Evolutionary conservation across 2,888 invertebrate genomes (phyloP).

Genomic region (Zele albiditarsus): DNA sequence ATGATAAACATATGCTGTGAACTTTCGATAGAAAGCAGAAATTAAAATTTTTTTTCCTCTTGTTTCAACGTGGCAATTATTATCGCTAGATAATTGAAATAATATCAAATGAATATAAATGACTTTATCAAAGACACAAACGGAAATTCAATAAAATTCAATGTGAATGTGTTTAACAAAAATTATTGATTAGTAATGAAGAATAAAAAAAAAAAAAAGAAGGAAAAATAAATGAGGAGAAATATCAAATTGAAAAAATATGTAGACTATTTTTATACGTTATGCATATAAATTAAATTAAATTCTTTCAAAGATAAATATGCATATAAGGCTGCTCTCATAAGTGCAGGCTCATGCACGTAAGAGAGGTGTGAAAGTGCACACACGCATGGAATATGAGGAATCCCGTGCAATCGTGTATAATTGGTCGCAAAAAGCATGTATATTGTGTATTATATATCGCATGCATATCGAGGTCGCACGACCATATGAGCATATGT

Average conservation of each 20-base stretch:
- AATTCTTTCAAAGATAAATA: constrained; percentile 6
- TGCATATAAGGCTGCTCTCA: background rate
- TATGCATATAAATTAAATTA: background rate
- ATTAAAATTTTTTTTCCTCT: background rate
- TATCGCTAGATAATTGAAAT: constrained; percentile 8
- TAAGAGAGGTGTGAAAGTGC: constrained; percentile 55
- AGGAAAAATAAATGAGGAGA: background rate
- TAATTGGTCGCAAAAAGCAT: constrained; percentile 46
- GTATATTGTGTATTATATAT: constrained; percentile 41
- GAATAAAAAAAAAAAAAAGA: background rate
- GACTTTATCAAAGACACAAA: background rate
- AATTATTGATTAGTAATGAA: background rate
- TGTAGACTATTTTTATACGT: too few relatives aligned
- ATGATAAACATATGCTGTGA: constrained; percentile 14
- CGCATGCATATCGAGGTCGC: constrained; percentile 55
- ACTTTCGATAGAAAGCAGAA: constrained; percentile 26
- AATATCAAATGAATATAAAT: constrained; percentile 15
- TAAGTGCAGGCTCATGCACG: constrained; percentile 28
- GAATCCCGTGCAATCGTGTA: constrained; percentile 47
- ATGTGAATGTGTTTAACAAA: background rate
- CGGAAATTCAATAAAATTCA: background rate
- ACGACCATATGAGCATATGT: constrained; percentile 31
- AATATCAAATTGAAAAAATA: background rate
- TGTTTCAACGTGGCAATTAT: background rate
- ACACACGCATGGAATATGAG: constrained; percentile 51